Evolutionary conservation across 2,113 vertebrate species (phyloP).

Genomic region (Dermatemys mawii): DNA sequence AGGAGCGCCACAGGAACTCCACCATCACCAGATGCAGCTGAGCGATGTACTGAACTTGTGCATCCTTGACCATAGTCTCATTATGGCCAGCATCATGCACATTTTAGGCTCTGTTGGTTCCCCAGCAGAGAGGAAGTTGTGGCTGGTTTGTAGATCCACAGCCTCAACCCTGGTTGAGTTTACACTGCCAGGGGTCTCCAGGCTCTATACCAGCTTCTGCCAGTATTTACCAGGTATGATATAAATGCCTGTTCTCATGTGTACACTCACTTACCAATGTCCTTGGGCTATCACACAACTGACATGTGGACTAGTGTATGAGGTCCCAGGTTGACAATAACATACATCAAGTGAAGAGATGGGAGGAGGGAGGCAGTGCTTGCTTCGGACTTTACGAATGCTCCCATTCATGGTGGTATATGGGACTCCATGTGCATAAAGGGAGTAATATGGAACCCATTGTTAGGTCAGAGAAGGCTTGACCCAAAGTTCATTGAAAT

Average conservation of each 20-base stretch:
- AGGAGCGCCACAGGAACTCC: background rate
- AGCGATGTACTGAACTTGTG: background rate
- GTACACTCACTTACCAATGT: background rate
- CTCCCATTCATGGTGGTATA: background rate
- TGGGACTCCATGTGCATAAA: background rate
- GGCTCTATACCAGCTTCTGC: background rate
- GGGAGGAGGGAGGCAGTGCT: background rate
- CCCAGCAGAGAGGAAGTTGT: background rate
- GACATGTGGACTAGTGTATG: background rate
- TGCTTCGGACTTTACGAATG: background rate
- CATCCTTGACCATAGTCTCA: background rate
- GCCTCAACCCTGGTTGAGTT: background rate
- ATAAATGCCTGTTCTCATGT: background rate
- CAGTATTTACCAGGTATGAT: background rate
- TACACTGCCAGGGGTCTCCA: background rate
- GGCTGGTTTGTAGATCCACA: background rate
- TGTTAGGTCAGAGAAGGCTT: background rate
- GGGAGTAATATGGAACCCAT: fast-evolving
- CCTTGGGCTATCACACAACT: background rate
- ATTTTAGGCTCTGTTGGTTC: background rate
- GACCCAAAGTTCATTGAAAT: background rate
- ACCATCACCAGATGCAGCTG: background rate
- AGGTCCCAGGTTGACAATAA: background rate
- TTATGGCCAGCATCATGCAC: background rate
- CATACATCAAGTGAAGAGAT: background rate